A percentile compares a stretch with the other conserved stretches of the same genome.
These are phyloP conservation scores for Serrognathus titanus DNA, from an alignment of 2,888 invertebrate genomes.

Conservation along the genomic window DNA sequence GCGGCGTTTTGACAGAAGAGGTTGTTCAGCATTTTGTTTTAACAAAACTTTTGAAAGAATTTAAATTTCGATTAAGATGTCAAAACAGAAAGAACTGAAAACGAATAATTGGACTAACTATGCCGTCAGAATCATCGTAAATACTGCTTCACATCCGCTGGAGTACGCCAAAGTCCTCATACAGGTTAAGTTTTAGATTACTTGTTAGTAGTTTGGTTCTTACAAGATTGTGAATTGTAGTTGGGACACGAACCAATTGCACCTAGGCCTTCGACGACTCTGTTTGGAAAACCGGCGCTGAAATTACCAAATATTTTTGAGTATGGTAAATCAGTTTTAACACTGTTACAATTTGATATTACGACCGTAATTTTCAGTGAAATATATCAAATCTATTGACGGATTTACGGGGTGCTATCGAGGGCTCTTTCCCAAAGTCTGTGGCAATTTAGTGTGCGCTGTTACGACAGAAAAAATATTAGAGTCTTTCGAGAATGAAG, in stretches of 20 bases:
- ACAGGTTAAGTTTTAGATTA: constrained; percentile 57
- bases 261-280: constrained; percentile 70
- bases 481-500: constrained; percentile 51
- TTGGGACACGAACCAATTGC: constrained; percentile 87
- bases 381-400: constrained; percentile 78
- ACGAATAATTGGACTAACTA: constrained; percentile 49
- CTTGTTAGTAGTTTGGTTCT: background rate
- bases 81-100: constrained; percentile 39
- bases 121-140: constrained; percentile 57
- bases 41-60: constrained; percentile 15
- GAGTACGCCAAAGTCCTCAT: constrained; percentile 86
- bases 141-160: constrained; percentile 73
- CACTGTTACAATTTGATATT: background rate
- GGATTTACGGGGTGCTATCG: constrained; percentile 85
- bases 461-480: constrained; percentile 65
- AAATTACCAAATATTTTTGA: constrained; percentile 87
- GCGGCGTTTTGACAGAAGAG: constrained; percentile 5
- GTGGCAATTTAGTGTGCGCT: constrained; percentile 68
- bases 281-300: constrained; percentile 77
- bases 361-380: constrained; percentile 56
- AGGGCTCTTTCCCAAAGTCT: constrained; percentile 76
- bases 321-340: constrained; percentile 60
- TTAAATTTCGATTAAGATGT: constrained; percentile 32
- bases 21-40: constrained; percentile 16
- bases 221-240: constrained; percentile 49